Base-by-base conservation (phyloP, 64 coral and sea anemone species). In the Acropora yongei region DNA sequence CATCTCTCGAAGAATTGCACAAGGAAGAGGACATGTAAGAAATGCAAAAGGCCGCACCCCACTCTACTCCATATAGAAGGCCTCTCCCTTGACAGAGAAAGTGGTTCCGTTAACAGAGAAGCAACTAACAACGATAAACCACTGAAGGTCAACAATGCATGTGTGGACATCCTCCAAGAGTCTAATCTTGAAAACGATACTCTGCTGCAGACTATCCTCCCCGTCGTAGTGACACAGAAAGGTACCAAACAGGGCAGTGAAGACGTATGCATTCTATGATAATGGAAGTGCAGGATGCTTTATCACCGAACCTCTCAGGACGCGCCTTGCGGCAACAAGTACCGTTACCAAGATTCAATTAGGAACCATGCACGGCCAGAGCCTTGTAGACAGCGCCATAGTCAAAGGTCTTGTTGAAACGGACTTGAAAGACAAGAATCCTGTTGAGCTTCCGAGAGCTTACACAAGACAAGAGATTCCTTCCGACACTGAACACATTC, bases 51-150 rank as follows among this genome's bases (percentile, higher is more conserved):
- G 39, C 75, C 75, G n/a, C 90, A 96, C 49, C 95, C 95, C 58
- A 93, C 90, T 72, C 63, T 87, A 17, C 90, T 96, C 49, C 95
- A 96, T 41, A 74, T 93, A 18, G 94, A 96, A 53, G 50, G 50
- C 50, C 8, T 53, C 50, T 53, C 50, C 50, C 50, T 53, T 8
- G 50, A 53, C 3, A 53, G 50, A 53, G 50, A 53, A 53, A 53
- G 66, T 69, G 66, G 66, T 69, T 17, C 66, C 66, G 66, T 69
- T 69, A 69, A 69, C 66, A 69, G 11, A 69, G 66, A 73, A 73
- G 40, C 69, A 13, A 73, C n/a, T 73, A 20, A 13, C 69, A 73
- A 73, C 69, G 69, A 73, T 20, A 73, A 73, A 61, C 57, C 57
- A 12, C 57, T 61, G 57, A 61, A 61, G 57, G 57, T 61, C 5